Conservation (phyloP, 64 coral and sea anemone genomes). For the Dendrophyllia cribrosa region DNA sequence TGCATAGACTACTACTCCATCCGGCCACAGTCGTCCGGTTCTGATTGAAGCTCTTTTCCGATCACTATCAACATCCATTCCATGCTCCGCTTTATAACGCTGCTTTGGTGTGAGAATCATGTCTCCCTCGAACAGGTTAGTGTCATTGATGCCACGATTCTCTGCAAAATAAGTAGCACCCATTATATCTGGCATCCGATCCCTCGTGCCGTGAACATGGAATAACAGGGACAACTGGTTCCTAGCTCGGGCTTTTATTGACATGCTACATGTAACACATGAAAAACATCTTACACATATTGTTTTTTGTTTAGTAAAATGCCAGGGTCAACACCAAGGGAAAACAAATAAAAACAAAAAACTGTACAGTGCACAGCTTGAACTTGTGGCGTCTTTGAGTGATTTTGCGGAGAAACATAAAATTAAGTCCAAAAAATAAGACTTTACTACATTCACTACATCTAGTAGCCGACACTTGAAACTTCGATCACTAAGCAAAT, state of each 20-base stretch:
- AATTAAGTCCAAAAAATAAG: no score
- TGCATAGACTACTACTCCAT: background rate
- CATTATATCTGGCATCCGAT: background rate
- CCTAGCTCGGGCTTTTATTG: background rate
- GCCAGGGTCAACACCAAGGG: no score
- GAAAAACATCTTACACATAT: no score
- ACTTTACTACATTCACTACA: no score
- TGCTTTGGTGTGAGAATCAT: background rate
- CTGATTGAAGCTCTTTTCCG: background rate
- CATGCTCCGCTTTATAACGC: background rate
- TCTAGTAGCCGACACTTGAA: no score
- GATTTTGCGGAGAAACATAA: no score
- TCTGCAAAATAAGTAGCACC: background rate
- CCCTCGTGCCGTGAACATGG: background rate
- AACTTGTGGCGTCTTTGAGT: no score
- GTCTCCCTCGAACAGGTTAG: background rate
- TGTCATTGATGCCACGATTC: background rate
- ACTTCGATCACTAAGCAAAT: no score
- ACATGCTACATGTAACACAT: no score
- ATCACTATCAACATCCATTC: conserved; percentile 1
- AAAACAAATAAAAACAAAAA: no score
- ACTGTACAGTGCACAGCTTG: no score
- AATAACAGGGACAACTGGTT: background rate
- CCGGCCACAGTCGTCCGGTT: background rate
- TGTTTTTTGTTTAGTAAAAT: no score